Percentiles rank a stretch among this genome's conserved stretches.
phyloP scores from a whole-genome alignment of 2,888 invertebrate species.

The Gisinianus flammeolus region DNA sequence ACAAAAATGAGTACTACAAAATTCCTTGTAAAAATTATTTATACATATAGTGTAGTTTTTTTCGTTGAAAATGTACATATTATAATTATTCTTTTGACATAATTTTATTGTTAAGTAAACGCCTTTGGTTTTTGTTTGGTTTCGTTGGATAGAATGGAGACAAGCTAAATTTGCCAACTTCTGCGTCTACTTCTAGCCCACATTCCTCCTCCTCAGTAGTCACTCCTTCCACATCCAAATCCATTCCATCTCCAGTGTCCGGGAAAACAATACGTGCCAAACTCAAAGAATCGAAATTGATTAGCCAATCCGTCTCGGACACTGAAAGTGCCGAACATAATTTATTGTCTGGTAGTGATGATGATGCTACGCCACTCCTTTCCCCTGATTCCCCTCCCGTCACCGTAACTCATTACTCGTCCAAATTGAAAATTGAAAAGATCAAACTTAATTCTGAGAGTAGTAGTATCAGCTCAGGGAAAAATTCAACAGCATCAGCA shows the following conservation, averaged over 20 bases:
- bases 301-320: background rate
- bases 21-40: background rate
- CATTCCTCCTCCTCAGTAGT: constrained; percentile 16
- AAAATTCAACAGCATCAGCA: background rate
- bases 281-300: background rate
- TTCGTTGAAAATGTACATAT: background rate
- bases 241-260: constrained; percentile 18
- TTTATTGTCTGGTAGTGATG: constrained; percentile 35
- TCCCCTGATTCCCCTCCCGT: constrained; percentile 63
- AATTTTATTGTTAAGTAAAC: too few species aligned
- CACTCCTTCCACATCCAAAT: constrained; percentile 29
- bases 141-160: constrained; percentile 57
- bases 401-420: constrained; percentile 69
- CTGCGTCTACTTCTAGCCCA: constrained; percentile 40
- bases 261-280: background rate
- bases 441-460: constrained; percentile 53
- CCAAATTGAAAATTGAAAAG: constrained; percentile 66
- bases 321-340: constrained; percentile 4
- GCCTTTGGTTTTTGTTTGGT: constrained; percentile 43
- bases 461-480: constrained; percentile 44
- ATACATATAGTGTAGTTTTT: constrained; percentile 2
- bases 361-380: constrained; percentile 52
- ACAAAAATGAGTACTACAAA: too few species aligned
- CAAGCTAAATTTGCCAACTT: constrained; percentile 57
- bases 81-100: background rate